Evolutionary conservation across 2,888 invertebrate genomes (phyloP), one percentile per base, ranked within the genome.

Genomic region (Balanococcus diminutus): DNA sequence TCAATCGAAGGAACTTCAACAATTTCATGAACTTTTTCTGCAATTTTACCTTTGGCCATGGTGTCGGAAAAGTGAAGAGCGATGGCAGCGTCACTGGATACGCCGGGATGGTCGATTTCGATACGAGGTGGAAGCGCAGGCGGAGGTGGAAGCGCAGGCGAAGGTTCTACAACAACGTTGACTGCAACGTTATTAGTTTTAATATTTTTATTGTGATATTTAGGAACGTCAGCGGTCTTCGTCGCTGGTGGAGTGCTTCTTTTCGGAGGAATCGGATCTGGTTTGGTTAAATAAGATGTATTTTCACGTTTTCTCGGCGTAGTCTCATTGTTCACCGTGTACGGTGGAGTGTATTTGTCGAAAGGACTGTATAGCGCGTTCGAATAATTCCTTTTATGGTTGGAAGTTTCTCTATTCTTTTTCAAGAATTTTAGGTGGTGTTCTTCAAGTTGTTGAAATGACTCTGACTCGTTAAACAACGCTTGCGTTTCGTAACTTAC

Each of bases 261-360:
- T 36, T 79, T 79, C 9, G 75, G 19, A 79, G 75, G 75, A 79
- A 79, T 79, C 2, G 36, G 31, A 31, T 82, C 83, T 16, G 36
- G 19, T 83, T 67, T 83, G 4, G 83, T 28, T n/a, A 72, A 42
- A 31, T 79, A 85, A 9, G 72, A 42, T 11, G 75, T 22, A 9
- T 28, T n/a, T 51, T 85, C 85, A n/a, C 75, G 79, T 79, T 79
- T 85, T 28, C 31, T 39, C 19, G 46, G 11, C 3, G 19, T 31
- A 28, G 31, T 75, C 14, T 31, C 39, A 11, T 14, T 46, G 9
- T 36, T 84, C 11, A 85, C 28, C 25, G 39, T 28, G n/a, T 51
- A 85, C 19, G 85, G 79, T n/a, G 85, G 85, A 31, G 75, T 85
- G 22, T 85, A 79, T 25, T 79, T 85, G 19, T 85, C 85, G 32